phyloP scores from a whole-genome alignment of 2,797 vertebrate genomes.

The Syncerus caffer region DNA sequence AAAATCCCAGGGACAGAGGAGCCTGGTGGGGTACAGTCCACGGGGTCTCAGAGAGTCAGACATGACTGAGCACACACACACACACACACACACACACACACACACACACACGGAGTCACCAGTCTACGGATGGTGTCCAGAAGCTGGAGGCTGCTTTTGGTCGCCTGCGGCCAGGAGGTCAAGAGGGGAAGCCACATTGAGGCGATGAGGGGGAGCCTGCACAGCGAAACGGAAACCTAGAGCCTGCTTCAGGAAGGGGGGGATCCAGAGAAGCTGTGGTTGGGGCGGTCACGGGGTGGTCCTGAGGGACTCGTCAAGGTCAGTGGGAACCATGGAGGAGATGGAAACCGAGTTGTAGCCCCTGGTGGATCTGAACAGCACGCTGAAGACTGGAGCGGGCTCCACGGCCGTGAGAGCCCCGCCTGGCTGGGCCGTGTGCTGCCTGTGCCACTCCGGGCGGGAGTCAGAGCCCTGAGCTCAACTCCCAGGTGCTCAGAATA shows the following conservation, averaged over 20 bases:
- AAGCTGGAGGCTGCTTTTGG: not conserved
- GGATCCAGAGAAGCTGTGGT: not conserved
- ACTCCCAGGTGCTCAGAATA: not conserved
- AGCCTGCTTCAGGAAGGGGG: not conserved
- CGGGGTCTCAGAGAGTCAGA: not conserved
- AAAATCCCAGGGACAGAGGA: not conserved
- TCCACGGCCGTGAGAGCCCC: accelerated
- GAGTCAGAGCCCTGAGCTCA: accelerated
- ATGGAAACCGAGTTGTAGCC: not conserved
- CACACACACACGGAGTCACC: not conserved
- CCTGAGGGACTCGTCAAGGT: accelerated
- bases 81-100: no score
- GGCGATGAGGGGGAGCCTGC: accelerated
- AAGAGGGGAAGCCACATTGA: not conserved
- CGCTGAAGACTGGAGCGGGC: accelerated
- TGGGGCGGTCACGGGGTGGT: accelerated
- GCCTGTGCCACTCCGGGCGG: accelerated
- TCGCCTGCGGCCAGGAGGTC: not conserved
- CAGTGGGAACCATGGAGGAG: no score
- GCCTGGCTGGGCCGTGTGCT: accelerated
- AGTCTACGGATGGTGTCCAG: not conserved
- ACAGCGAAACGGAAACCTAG: not conserved
- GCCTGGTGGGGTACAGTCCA: not conserved
- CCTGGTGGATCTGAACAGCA: not conserved
- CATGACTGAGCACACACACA: accelerated